A percentile compares a stretch with the other conserved stretches of the same genome.
These are phyloP conservation scores for Apodemia hepburni DNA, from an alignment of 2,888 invertebrate genomes.

Conservation along the genomic window DNA sequence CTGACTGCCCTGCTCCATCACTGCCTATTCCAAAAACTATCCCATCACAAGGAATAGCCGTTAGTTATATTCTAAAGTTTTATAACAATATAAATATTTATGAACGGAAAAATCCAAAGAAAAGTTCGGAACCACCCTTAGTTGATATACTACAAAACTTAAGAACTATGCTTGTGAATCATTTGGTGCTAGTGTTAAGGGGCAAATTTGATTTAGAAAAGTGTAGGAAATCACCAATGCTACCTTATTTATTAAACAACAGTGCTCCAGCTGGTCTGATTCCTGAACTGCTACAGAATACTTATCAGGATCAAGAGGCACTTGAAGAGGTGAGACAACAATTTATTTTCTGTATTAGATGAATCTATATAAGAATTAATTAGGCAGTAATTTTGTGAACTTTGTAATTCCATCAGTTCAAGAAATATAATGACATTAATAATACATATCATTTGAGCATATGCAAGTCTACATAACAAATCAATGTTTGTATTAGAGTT, in stretches of 20 bases:
- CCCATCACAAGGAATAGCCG: slow-evolving; percentile 62
- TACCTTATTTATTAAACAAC: slow-evolving; percentile 85
- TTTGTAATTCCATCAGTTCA: no score
- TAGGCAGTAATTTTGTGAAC: no score
- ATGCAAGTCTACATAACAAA: no score
- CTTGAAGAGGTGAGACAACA: slow-evolving; percentile 70
- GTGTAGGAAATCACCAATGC: slow-evolving; percentile 81
- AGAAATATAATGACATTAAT: no score
- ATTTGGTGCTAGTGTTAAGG: slow-evolving; percentile 81
- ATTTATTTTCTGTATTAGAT: not conserved
- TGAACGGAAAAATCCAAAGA: slow-evolving; percentile 88
- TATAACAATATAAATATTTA: slow-evolving; percentile 87
- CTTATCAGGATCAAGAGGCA: slow-evolving; percentile 79
- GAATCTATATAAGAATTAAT: no score
- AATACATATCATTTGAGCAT: no score
- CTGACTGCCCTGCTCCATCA: slow-evolving; percentile 67
- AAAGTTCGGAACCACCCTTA: slow-evolving; percentile 86
- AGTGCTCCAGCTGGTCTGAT: slow-evolving; percentile 88
- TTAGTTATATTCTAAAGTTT: slow-evolving; percentile 69
- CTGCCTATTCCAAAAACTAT: slow-evolving; percentile 64
- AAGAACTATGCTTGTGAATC: slow-evolving; percentile 74
- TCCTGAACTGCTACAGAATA: slow-evolving; percentile 82
- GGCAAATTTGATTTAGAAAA: slow-evolving; percentile 75
- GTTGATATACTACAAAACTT: slow-evolving; percentile 82
- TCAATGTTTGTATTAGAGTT: no score